Conservation (phyloP, 2,113 vertebrate species). For the Leptobrachium ailaonicum region DNA sequence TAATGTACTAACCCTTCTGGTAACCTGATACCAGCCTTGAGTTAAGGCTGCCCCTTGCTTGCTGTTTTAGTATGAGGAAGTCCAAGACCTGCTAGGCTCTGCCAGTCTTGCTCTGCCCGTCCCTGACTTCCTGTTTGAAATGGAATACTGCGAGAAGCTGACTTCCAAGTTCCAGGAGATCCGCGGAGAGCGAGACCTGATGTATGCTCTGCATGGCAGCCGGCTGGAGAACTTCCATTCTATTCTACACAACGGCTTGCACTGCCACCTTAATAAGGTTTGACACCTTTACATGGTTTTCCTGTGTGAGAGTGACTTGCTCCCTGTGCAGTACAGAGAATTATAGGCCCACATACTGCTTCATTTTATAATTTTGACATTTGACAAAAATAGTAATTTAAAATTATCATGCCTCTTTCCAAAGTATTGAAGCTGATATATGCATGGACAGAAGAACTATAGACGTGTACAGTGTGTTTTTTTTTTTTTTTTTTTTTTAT, state of each 20-base stretch:
- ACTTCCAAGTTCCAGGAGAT: constrained; percentile 85
- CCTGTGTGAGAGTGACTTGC: not conserved
- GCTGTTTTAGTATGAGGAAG: constrained; percentile 79
- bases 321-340: not conserved
- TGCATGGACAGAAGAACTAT: too few species aligned
- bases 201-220: constrained; percentile 95
- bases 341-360: too few species aligned
- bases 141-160: constrained; percentile 84
- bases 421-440: too few species aligned
- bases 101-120: constrained; percentile 70
- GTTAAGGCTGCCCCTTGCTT: constrained; percentile 38
- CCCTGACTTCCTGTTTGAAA: constrained; percentile 93
- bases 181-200: constrained; percentile 79
- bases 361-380: too few species aligned
- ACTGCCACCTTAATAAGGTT: constrained; percentile 97
- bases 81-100: constrained; percentile 79
- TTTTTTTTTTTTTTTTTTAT: too few species aligned
- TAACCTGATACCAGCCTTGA: constrained; percentile 17
- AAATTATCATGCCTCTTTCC: too few species aligned
- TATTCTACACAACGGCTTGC: constrained; percentile 92
- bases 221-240: constrained; percentile 98
- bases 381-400: too few species aligned
- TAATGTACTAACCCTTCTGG: constrained; percentile 28
- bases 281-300: constrained; percentile 28
- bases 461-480: too few species aligned